Evolutionary conservation across 2,888 invertebrate species (phyloP), one percentile per base, ranked within the genome.

Genomic region (Rhodophaea formosa): DNA sequence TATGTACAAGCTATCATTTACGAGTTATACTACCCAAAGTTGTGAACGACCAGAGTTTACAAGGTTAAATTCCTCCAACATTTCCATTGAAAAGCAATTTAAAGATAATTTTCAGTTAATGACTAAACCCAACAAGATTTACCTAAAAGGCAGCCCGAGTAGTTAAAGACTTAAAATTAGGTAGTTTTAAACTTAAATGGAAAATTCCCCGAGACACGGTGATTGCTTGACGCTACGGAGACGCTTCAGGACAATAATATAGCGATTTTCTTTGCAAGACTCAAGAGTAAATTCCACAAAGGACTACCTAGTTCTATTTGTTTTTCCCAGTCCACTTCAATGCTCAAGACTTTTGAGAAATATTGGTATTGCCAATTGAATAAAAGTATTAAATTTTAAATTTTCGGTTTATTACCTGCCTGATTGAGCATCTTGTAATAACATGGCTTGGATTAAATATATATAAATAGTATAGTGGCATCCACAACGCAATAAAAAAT

Each of bases 271-370:
- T 66, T 66, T 68, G 59, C 57, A 61, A 60, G 68, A 68, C 57
- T 73, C 64, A 65, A 66, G 66, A 70, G 60, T 53, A 67, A 70
- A 71, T 70, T 73, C 68, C 60, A 69, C 72, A 75, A 72, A 71
- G 67, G 66, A 61, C 67, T 62, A 55, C 57, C n/a, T n/a, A n/a
- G n/a, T 62, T 67, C 46, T 65, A 66, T 69, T 74, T 74, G 67
- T 71, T 77, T 74, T 71, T 65, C 67, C 58, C 59, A 62, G 58
- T 60, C 56, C 65, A 55, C 54, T 62, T 65, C 68, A 69, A 70
- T 68, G 68, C 62, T 67, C 68, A 63, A 69, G 59, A 67, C 63
- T 65, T 73, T 62, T 42, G 58, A 69, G 68, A 66, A 74, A 12
- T 73, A 72, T 75, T 70, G 67, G 59, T 23, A 69, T 39, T 16